Percentiles rank a stretch among this genome's conserved stretches.
Evolutionary conservation across 1,140 invertebrate genomes (phyloP).

Genomic region (Drosophila tropicalis): DNA sequence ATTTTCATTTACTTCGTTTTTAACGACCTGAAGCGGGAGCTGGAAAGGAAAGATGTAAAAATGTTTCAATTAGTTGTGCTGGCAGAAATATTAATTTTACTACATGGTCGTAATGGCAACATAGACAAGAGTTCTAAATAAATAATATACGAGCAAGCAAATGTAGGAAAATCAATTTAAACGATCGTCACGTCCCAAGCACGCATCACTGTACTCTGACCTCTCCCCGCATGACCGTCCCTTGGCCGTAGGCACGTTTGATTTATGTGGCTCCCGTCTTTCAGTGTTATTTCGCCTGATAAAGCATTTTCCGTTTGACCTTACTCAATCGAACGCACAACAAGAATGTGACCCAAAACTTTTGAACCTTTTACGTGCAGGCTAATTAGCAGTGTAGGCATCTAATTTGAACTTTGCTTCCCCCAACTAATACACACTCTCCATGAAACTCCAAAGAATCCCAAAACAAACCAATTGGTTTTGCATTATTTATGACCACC

Average conservation of each 20-base stretch:
- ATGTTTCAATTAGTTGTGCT: conserved; percentile 72
- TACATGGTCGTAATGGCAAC: conserved; percentile 46
- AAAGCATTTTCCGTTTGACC: conserved; percentile 45
- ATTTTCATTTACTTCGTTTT: conserved; percentile 15
- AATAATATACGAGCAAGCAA: conserved; percentile 43
- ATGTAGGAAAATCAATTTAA: conserved; percentile 39
- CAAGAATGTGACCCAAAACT: conserved; percentile 25
- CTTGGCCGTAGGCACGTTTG: conserved; percentile 22
- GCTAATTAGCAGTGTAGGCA: conserved; percentile 49
- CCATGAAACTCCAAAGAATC: conserved; percentile 22
- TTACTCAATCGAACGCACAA: conserved; percentile 43
- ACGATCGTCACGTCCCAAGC: conserved; percentile 54
- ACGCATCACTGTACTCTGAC: too few relatives aligned
- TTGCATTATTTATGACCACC: conserved; percentile 72
- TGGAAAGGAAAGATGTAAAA: conserved; percentile 30
- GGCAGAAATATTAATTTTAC: conserved; percentile 62
- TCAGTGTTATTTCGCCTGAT: conserved; percentile 20
- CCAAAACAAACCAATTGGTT: conserved; percentile 46
- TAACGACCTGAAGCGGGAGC: conserved; percentile 32
- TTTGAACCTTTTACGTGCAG: conserved; percentile 34
- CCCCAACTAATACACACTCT: background rate
- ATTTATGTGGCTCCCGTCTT: conserved; percentile 42
- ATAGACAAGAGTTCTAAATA: conserved; percentile 59
- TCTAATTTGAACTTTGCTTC: conserved; percentile 15
- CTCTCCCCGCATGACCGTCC: conserved; percentile 12